Base-by-base conservation (phyloP, 2,797 vertebrate genomes). In the Peromyscus aztecus region DNA sequence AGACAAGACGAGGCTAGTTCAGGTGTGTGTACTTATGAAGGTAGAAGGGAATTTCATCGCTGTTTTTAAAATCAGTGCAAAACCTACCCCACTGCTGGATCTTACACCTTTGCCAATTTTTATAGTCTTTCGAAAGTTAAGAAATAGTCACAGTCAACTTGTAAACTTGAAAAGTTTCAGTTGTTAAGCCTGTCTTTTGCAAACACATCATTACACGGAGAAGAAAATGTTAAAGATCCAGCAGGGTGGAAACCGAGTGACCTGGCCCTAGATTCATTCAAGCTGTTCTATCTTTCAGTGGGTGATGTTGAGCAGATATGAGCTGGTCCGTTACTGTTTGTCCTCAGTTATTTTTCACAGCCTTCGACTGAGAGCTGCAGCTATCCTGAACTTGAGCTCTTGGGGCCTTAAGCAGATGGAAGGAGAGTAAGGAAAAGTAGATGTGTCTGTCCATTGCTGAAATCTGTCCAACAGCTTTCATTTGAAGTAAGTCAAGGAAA, bases 171-270 rank as follows among this genome's bases (percentile, higher is more conserved):
- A 85, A 96, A 83, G 61, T 65, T 65, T 95, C 84, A 61, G 1
- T 61, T 92, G 37, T 88, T 27, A 17, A 69, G 14, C 6, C 82
- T 2, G 85, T 49, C 21, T 83, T 97, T 87, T 73, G n/a, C 23
- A 94, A 96, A 92, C 3, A 57, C 1, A 6, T 95, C 59, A 52
- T 73, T 95, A 94, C 29, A 86, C 24, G 81, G 49, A 93, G 31
- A 65, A 21, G 69, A 16, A 7, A 78, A 55, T 19, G 52, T 27
- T 55, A 63, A 92, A 76, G 9, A 34, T 21, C 31, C 23, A 76
- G 65, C 34, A 46, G n/a, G 57, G 82, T 67, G 24, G n/a, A 94
- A 85, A 76, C 0, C 31, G 63, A n/a, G 52, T 21, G 57, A 73
- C 37, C 59, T 67, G 83, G 89, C 24, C 73, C 49, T 75, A 2